These are phyloP conservation scores for Drosophila sp. DNA, from an alignment of 1,140 invertebrate genomes.

Conservation along the genomic window DNA sequence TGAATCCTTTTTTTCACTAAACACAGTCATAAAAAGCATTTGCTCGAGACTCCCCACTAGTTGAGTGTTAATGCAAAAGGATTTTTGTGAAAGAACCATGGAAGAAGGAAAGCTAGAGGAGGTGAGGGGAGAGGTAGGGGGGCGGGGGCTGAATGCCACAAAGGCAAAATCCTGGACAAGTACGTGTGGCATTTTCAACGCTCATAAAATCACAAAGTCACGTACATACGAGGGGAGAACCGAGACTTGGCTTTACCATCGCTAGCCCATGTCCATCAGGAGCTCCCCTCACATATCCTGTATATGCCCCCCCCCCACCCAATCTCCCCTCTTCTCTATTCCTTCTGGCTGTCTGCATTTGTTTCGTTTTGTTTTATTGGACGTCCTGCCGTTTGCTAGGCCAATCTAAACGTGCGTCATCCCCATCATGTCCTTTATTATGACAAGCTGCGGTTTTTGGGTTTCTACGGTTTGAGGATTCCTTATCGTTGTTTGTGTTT, in stretches of 20 bases:
- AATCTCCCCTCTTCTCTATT: neutral
- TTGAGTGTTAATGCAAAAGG: conserved; percentile 72
- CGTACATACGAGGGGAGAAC: conserved; percentile 44
- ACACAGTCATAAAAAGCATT: conserved; percentile 76
- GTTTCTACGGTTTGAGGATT: conserved; percentile 26
- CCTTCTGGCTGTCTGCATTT: conserved; percentile 36
- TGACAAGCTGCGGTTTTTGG: conserved; percentile 74
- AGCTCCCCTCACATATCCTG: neutral
- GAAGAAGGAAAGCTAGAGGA: neutral
- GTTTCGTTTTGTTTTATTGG: conserved; percentile 43
- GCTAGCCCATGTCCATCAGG: conserved; percentile 65
- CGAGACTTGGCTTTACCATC: conserved; percentile 18
- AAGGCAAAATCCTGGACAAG: conserved; percentile 55
- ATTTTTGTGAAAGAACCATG: conserved; percentile 14
- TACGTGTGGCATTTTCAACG: conserved; percentile 73
- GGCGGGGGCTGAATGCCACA: conserved; percentile 22
- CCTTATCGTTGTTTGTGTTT: conserved; percentile 65
- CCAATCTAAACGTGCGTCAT: conserved; percentile 59
- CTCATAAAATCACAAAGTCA: conserved; percentile 80
- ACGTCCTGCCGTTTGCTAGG: conserved; percentile 58
- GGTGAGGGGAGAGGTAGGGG: conserved; percentile 11
- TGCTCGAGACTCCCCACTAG: conserved; percentile 54
- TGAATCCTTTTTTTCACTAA: conserved; percentile 77
- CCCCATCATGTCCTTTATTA: conserved; percentile 65
- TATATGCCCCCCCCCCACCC: neutral